Evolutionary conservation across 2,888 invertebrate species (phyloP).

Genomic region (Beris chalybata): DNA sequence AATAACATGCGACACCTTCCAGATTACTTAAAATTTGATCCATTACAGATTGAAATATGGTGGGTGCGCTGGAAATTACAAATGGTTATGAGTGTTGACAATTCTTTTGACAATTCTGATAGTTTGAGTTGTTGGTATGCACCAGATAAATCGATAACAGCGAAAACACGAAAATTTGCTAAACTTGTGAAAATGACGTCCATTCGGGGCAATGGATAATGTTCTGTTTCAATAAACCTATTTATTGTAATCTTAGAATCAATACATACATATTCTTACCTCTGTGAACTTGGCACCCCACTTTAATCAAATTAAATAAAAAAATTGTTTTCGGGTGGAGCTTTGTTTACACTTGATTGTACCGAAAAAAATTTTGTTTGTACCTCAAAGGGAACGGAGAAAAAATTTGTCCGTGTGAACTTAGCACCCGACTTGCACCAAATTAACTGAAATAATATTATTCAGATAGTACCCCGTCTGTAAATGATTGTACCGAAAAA

Average conservation of each 20-base stretch:
- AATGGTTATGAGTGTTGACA: constrained; percentile 43
- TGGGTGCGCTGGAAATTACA: constrained; percentile 37
- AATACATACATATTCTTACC: constrained; percentile 46
- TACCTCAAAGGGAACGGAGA: too few relatives aligned
- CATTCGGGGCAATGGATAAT: constrained; percentile 45
- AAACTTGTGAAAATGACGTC: constrained; percentile 46
- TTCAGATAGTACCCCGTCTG: too few relatives aligned
- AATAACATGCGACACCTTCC: constrained; percentile 26
- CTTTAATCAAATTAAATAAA: too few relatives aligned
- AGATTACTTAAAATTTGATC: constrained; percentile 37
- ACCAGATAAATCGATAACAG: constrained; percentile 40
- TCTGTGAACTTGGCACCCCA: too few relatives aligned
- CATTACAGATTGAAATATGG: constrained; percentile 36
- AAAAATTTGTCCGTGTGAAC: too few relatives aligned
- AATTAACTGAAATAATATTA: too few relatives aligned
- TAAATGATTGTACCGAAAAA: too few relatives aligned
- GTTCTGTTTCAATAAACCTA: constrained; percentile 41
- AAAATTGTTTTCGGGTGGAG: too few relatives aligned
- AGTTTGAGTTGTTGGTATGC: constrained; percentile 43
- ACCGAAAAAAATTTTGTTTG: too few relatives aligned
- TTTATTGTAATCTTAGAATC: constrained; percentile 45
- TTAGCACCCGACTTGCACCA: too few relatives aligned
- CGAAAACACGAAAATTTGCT: constrained; percentile 40
- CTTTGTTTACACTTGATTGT: too few relatives aligned
- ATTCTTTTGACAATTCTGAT: constrained; percentile 39